These are phyloP conservation scores for Quiscalus mexicanus DNA, from an alignment of 2,113 vertebrate genomes.

Conservation along the genomic window DNA sequence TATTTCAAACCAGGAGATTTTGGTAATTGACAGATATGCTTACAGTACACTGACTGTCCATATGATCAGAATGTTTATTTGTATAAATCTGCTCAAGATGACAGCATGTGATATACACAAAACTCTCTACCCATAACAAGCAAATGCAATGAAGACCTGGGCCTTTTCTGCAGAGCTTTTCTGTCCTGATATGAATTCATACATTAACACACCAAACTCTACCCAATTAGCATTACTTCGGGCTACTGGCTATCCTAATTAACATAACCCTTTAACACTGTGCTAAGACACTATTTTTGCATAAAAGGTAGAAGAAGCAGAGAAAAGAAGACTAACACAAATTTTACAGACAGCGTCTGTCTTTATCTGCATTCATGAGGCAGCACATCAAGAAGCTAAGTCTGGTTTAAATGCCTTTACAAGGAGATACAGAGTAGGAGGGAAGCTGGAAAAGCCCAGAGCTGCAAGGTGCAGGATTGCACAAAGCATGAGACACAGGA, in stretches of 20 bases:
- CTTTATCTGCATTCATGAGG: background rate
- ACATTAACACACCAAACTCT: background rate
- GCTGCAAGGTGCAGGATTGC: background rate
- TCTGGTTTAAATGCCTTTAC: background rate
- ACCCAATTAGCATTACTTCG: background rate
- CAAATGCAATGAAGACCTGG: background rate
- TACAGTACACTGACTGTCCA: background rate
- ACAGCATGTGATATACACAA: background rate
- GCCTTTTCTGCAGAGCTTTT: background rate
- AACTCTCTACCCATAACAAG: fast-evolving
- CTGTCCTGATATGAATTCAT: background rate
- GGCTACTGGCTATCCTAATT: background rate
- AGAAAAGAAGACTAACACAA: background rate
- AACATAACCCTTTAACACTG: background rate
- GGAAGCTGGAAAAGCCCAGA: background rate
- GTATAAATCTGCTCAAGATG: background rate
- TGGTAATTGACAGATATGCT: background rate
- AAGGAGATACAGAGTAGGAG: background rate
- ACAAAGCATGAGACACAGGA: background rate
- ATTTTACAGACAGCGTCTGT: background rate
- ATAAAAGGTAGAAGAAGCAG: background rate
- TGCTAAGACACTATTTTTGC: background rate
- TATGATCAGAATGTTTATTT: background rate
- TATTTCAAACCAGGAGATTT: background rate
- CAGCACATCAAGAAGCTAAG: background rate